Base-by-base conservation (phyloP, 2,113 vertebrate species). In the Paramormyrops kingsleyae region DNA sequence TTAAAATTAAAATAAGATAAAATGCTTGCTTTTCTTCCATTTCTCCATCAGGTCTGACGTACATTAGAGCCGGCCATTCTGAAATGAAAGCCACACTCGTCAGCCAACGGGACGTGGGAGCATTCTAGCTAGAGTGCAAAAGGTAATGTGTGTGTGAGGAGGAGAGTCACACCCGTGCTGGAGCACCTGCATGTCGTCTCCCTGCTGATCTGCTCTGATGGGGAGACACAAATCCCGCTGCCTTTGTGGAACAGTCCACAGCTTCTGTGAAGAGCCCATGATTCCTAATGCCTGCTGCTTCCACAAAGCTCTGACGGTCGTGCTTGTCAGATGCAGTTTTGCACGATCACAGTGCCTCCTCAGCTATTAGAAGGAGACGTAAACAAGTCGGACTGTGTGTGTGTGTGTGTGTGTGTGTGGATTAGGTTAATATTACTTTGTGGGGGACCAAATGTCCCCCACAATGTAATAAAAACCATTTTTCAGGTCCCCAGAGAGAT, bases 291-390 rank as follows among this genome's bases (percentile, higher is more conserved):
- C 50, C 80, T 62, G 88, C 77, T 49, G 77, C 80, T 84, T 80
- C 50, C 83, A 62, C 88, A 89, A 59, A 89, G 80, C 80, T 80
- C 13, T 2, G 19, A 15, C 4, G 88, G 88, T 89, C 77, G 49
- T 56, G 88, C 35, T 62, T 89, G 88, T 89, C 88, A 62, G 50
- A 89, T 27, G 77, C n/a, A 62, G 77, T 89, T 89, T 89, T 7
- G 53, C 35, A 83, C 77, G 77, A 89, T 83, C 77, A 59, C 77
- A 88, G 87, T 42, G 88, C 39, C 83, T 53, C n/a, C 27, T 42
- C 31, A 89, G 50, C 77, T 24, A 44, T 59, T 50, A 27, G 77
- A 39, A 74, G 50, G n/a, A 53, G 77, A 84, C 1, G 50, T 47
- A 89, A 89, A 89, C 77, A 89, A 59, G 74, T 49, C 44, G 35